phyloP scores from a whole-genome alignment of 37 sponge, comb jelly and placozoan genomes.

The Haliclona indistincta region DNA sequence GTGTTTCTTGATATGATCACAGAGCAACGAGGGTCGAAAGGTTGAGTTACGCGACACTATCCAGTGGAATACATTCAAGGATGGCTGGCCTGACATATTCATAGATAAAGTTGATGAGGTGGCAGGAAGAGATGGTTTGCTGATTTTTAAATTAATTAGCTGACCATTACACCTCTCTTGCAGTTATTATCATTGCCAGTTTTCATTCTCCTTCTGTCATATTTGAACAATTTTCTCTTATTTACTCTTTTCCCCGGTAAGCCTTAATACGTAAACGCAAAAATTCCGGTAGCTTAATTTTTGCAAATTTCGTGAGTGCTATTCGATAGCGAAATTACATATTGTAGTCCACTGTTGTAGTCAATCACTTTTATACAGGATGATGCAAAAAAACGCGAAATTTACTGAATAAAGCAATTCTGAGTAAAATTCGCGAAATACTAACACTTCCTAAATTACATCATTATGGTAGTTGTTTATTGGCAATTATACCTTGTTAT shows the following conservation, averaged over 20 bases:
- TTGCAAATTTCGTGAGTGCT: background rate
- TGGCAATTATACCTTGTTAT: background rate
- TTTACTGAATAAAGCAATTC: background rate
- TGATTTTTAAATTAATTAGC: background rate
- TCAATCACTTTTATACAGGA: background rate
- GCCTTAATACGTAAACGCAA: background rate
- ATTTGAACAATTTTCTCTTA: slow-evolving; percentile 91
- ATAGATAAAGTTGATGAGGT: slow-evolving; percentile 79
- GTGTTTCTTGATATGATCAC: background rate
- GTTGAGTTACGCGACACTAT: slow-evolving; percentile 64
- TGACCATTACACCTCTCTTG: background rate
- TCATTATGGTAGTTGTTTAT: no score
- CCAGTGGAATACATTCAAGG: slow-evolving; percentile 71
- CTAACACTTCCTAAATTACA: background rate
- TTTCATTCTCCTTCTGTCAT: slow-evolving; percentile 74
- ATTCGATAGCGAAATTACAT: no score
- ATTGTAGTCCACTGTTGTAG: no score
- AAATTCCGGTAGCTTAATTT: background rate
- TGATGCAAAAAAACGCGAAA: background rate
- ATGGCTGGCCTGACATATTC: slow-evolving; percentile 93
- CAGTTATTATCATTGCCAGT: slow-evolving; percentile 86
- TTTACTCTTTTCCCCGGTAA: slow-evolving; percentile 87
- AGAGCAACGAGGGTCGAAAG: slow-evolving; percentile 17
- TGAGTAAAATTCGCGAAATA: background rate
- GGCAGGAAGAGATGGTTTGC: slow-evolving; percentile 87